Conservation (phyloP, 2,113 vertebrate species). For the Chionis minor region DNA sequence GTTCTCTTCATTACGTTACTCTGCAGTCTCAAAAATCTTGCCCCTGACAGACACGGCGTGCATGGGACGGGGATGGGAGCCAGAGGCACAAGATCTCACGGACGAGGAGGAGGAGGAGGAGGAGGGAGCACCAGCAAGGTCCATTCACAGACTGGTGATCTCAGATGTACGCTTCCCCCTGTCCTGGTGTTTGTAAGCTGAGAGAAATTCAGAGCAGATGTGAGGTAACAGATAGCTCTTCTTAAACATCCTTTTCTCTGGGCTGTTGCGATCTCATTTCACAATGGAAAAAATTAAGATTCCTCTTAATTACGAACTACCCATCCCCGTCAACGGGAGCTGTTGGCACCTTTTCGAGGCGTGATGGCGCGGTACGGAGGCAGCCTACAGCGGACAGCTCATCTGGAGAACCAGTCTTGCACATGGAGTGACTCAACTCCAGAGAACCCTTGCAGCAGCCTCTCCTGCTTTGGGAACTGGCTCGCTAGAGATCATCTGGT, state of each 20-base stretch:
- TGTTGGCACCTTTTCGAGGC: background rate
- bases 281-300: background rate
- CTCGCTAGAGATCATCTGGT: background rate
- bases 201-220: background rate
- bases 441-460: background rate
- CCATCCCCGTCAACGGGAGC: fast-evolving
- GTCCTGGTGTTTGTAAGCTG: background rate
- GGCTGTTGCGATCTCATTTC: background rate
- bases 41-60: fast-evolving
- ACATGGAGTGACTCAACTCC: background rate
- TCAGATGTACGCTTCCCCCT: fast-evolving
- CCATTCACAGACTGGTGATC: too few species aligned
- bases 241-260: background rate
- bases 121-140: background rate
- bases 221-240: background rate
- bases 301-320: background rate
- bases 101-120: background rate
- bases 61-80: fast-evolving
- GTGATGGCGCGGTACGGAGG: fast-evolving
- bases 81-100: background rate
- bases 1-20: fast-evolving
- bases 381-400: fast-evolving
- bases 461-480: background rate
- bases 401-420: background rate
- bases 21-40: background rate